Percentiles rank a stretch among this genome's conserved stretches.
Conservation (phyloP, 2,797 vertebrate genomes). For the Tangara arthus region DNA sequence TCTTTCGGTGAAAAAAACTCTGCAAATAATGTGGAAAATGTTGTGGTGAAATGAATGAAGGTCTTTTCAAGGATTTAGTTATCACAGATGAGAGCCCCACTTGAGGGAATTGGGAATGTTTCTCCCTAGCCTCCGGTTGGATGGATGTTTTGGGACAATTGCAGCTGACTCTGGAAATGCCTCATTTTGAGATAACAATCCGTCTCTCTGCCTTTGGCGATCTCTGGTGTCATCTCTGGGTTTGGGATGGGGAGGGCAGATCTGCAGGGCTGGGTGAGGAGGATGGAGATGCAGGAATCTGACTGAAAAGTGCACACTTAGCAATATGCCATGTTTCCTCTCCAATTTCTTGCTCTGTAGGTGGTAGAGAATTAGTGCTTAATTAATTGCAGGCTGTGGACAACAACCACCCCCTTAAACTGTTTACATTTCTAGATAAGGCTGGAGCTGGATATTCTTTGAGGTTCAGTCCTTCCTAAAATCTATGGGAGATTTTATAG, state of each 20-base stretch:
- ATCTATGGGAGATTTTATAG: background rate
- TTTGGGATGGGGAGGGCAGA: background rate
- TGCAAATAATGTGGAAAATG: background rate
- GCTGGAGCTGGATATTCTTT: conserved; percentile 43
- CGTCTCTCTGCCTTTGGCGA: background rate
- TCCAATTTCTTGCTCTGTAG: conserved; percentile 48
- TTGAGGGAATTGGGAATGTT: background rate
- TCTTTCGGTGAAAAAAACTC: background rate
- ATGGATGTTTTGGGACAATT: background rate
- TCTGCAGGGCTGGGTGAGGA: background rate
- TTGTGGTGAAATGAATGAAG: background rate
- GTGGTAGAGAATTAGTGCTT: conserved; percentile 53
- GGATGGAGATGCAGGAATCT: background rate
- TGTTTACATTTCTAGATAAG: conserved; percentile 60
- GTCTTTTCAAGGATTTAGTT: conserved; percentile 28
- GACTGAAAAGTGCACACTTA: background rate
- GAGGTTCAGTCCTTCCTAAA: conserved; percentile 28
- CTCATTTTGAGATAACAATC: background rate
- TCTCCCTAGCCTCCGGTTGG: background rate
- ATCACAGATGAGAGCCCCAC: background rate
- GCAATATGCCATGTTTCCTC: background rate
- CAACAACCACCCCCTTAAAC: background rate
- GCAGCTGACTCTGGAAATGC: background rate
- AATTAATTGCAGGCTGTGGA: conserved; percentile 56
- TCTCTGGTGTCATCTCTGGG: background rate